phyloP scores from a whole-genome alignment of 1,140 invertebrate species.

The Paralvinella palmiformis region DNA sequence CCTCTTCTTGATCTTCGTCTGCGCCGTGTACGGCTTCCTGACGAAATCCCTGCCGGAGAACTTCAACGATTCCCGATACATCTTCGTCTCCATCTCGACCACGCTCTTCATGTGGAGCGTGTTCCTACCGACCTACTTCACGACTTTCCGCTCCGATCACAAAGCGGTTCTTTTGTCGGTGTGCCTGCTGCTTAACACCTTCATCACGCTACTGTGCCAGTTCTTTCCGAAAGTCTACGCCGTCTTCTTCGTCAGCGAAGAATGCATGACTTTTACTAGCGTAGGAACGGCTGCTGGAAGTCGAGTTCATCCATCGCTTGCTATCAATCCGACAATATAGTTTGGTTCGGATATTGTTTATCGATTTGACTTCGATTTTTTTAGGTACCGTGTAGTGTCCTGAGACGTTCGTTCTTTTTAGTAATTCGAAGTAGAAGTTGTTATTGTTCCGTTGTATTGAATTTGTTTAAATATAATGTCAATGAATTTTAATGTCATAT shows the following conservation, averaged over 20 bases:
- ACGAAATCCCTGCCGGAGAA: conserved; percentile 37
- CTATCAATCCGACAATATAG: not conserved
- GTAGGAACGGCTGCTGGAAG: not conserved
- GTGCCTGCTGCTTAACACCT: conserved; percentile 28
- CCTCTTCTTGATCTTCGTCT: conserved; percentile 76
- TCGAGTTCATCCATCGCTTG: not conserved
- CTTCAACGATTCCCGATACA: conserved; percentile 40
- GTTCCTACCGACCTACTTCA: conserved; percentile 35
- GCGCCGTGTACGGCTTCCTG: conserved; percentile 57
- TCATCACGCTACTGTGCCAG: conserved; percentile 28
- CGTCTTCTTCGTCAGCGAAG: conserved; percentile 50
- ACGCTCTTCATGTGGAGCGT: conserved; percentile 34
- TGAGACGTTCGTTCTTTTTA: not conserved
- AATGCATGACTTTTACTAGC: not conserved
- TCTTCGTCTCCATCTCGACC: conserved; percentile 34
- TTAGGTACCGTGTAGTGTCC: not conserved
- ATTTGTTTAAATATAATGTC: too few species aligned
- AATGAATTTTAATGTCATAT: too few species aligned
- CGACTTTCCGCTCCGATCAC: conserved; percentile 22
- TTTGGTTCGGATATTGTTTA: not conserved
- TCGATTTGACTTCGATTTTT: not conserved
- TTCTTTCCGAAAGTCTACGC: conserved; percentile 46
- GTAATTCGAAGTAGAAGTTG: not conserved
- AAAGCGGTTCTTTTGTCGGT: conserved; percentile 26
- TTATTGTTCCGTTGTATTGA: too few species aligned